phyloP scores from a whole-genome alignment of 2,113 vertebrate species.

The Lophotis ruficrista region DNA sequence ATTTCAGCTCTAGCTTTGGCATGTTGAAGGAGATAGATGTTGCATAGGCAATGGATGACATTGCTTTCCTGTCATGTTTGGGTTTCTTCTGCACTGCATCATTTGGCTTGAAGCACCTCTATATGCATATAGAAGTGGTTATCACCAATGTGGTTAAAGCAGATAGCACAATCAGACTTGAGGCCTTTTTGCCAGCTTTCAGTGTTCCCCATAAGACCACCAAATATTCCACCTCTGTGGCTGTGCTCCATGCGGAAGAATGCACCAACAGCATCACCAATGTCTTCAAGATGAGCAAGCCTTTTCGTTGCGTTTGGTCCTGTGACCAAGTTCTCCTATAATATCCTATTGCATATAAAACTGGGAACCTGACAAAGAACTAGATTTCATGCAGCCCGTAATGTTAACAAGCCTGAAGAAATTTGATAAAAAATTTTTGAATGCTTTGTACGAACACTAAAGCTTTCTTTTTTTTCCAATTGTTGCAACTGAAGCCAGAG shows the following conservation, averaged over 20 bases:
- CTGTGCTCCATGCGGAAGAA: accelerated
- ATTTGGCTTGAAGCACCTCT: background rate
- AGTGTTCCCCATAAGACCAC: background rate
- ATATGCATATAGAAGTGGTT: background rate
- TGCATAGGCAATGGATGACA: background rate
- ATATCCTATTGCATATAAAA: background rate
- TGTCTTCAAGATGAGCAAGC: background rate
- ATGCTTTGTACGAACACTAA: background rate
- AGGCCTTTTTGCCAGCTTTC: background rate
- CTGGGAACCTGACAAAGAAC: background rate
- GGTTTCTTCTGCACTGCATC: background rate
- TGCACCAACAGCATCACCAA: background rate
- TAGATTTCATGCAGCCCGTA: background rate
- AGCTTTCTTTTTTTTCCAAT: background rate
- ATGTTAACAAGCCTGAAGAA: background rate
- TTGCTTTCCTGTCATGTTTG: background rate
- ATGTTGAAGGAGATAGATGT: background rate
- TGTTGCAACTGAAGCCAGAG: background rate
- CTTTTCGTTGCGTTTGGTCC: background rate
- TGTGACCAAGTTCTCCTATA: background rate
- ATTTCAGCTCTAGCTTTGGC: background rate
- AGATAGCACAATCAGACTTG: background rate
- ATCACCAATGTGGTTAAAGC: background rate
- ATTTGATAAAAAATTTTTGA: background rate
- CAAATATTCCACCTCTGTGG: background rate